Conservation (phyloP, 35 echinoderm and acorn worm genomes). For the Hemicentrotus pulcherrimus region DNA sequence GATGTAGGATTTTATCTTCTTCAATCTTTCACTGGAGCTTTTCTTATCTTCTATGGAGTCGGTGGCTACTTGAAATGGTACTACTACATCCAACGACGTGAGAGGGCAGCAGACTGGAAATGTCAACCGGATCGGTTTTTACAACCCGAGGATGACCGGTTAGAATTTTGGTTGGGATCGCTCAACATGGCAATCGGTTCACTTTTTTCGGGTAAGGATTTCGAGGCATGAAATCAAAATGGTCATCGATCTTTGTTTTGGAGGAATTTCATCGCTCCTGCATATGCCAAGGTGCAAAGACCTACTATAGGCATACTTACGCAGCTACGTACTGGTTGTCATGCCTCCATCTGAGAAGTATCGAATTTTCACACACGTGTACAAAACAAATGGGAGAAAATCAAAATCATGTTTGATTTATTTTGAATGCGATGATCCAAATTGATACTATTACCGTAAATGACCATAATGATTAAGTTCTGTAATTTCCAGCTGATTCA, state of each 20-base stretch:
- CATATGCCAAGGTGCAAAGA: no score
- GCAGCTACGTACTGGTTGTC: no score
- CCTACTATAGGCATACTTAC: no score
- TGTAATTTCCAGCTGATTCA: no score
- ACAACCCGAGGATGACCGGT: constrained; percentile 13
- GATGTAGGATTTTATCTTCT: background rate
- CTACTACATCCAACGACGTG: constrained; percentile 41
- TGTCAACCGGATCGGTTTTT: constrained; percentile 41
- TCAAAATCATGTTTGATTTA: no score
- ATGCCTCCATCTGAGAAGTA: no score
- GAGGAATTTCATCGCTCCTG: background rate
- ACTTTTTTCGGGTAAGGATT: constrained; percentile 19
- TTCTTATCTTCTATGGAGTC: constrained; percentile 7
- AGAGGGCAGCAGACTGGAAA: constrained; percentile 46
- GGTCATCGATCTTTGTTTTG: background rate
- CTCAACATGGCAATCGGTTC: constrained; percentile 34
- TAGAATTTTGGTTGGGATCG: constrained; percentile 25
- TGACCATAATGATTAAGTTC: no score
- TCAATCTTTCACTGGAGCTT: background rate
- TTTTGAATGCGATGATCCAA: no score
- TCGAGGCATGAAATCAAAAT: no score
- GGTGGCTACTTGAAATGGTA: constrained; percentile 29
- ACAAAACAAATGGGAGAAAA: no score
- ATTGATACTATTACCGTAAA: no score
- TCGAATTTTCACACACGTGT: no score